These are phyloP conservation scores for Sorex fumeus DNA, from an alignment of 2,113 vertebrate genomes.

Conservation along the genomic window DNA sequence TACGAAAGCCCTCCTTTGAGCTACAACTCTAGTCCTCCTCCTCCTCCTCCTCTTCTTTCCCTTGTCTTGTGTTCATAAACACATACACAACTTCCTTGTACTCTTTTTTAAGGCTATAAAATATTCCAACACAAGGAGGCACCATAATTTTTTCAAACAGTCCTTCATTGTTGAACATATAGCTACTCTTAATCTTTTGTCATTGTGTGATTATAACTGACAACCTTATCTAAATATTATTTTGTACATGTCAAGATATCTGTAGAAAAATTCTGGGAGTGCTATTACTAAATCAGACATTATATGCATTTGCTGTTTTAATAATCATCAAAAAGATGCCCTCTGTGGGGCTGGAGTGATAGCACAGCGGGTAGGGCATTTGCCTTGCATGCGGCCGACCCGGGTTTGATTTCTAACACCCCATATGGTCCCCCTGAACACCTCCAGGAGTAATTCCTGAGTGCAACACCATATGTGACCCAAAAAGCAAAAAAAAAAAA, in stretches of 20 bases:
- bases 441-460: too few relatives aligned
- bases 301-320: slow-evolving; percentile 4
- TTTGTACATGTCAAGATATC: not conserved
- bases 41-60: not conserved
- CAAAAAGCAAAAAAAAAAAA: too few relatives aligned
- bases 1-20: too few relatives aligned
- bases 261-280: not conserved
- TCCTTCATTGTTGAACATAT: not conserved
- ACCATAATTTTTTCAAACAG: not conserved
- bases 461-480: too few relatives aligned
- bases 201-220: not conserved
- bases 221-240: not conserved
- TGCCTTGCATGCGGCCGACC: too few relatives aligned
- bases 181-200: slow-evolving; percentile 2
- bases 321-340: slow-evolving; percentile 25
- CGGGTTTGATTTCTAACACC: too few relatives aligned
- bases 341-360: too few relatives aligned
- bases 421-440: too few relatives aligned
- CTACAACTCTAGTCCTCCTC: not conserved
- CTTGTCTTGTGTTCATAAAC: not conserved
- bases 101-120: not conserved
- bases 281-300: not conserved
- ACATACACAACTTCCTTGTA: not conserved
- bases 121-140: not conserved
- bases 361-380: too few relatives aligned